These are phyloP conservation scores for Pachliopta kotzebuea DNA, from an alignment of 2,888 invertebrate species.

Conservation along the genomic window DNA sequence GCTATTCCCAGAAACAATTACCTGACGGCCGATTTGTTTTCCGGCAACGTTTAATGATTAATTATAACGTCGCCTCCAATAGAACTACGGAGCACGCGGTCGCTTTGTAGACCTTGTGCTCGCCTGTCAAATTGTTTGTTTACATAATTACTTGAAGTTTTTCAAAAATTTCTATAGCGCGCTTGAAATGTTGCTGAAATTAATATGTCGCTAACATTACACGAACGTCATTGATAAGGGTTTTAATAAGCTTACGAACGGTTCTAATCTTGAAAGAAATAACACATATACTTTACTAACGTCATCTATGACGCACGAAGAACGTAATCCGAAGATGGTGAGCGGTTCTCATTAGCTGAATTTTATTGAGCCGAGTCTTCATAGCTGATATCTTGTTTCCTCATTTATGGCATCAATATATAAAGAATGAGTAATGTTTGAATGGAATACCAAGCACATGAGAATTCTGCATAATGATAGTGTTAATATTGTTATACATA, in stretches of 20 bases:
- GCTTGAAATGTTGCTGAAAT: neutral
- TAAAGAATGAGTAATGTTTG: neutral
- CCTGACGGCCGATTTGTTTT: conserved; percentile 29
- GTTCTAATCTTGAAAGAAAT: conserved; percentile 27
- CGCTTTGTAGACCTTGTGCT: conserved; percentile 9
- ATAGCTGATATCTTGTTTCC: neutral
- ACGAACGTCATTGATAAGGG: conserved; percentile 30
- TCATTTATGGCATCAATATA: neutral
- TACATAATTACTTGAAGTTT: neutral
- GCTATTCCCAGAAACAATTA: conserved; percentile 36
- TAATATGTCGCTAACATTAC: neutral
- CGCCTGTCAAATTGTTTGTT: conserved; percentile 12
- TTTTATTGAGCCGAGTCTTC: neutral
- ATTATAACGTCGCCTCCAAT: conserved; percentile 21
- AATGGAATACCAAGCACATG: neutral
- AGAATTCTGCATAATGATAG: too few relatives aligned
- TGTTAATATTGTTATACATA: too few relatives aligned
- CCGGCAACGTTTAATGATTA: conserved; percentile 26
- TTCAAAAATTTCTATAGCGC: neutral
- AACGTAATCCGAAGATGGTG: conserved; percentile 45
- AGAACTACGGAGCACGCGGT: neutral
- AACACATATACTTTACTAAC: conserved; percentile 42
- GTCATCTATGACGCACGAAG: conserved; percentile 58
- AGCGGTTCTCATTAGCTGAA: neutral
- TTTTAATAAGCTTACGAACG: conserved; percentile 32